phyloP scores from a whole-genome alignment of 2,888 invertebrate species.

The Drosophila pseudotakahashii region DNA sequence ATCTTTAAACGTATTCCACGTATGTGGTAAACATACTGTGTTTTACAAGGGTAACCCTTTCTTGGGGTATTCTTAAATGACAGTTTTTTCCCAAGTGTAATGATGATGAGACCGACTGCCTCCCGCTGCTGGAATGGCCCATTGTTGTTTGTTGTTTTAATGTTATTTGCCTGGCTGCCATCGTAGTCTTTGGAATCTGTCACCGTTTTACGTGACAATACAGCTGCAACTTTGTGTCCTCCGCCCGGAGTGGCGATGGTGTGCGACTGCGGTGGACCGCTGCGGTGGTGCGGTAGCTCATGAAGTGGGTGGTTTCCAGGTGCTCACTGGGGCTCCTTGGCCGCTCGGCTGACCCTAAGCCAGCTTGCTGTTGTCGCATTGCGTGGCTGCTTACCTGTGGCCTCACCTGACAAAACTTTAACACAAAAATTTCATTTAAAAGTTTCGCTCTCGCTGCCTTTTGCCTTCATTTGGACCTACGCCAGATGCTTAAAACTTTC shows the following conservation, averaged over 20 bases:
- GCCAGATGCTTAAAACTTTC: slow-evolving; percentile 70
- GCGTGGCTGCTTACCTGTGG: slow-evolving; percentile 35
- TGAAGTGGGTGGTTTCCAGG: slow-evolving; percentile 19
- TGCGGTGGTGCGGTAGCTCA: slow-evolving; percentile 25
- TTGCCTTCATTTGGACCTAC: slow-evolving; percentile 41
- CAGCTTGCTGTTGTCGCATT: slow-evolving; percentile 52
- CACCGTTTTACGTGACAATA: slow-evolving; percentile 80
- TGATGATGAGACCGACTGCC: slow-evolving; percentile 34
- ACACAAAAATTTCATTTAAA: slow-evolving; percentile 79
- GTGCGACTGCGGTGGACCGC: slow-evolving; percentile 68
- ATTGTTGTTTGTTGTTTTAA: slow-evolving; percentile 60
- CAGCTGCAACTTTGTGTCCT: slow-evolving; percentile 53
- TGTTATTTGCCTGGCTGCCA: slow-evolving; percentile 67
- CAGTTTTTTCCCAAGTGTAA: slow-evolving; percentile 21
- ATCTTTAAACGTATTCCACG: too few relatives aligned
- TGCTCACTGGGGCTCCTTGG: slow-evolving; percentile 19
- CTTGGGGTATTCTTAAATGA: too few relatives aligned
- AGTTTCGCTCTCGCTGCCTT: slow-evolving; percentile 61
- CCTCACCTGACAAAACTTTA: slow-evolving; percentile 75
- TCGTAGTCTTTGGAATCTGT: slow-evolving; percentile 67
- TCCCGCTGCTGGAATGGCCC: slow-evolving; percentile 19
- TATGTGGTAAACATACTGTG: too few relatives aligned
- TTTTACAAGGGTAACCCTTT: not conserved
- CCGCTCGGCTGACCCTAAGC: slow-evolving; percentile 64
- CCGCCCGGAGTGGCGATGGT: slow-evolving; percentile 12